Evolutionary conservation across 1,140 invertebrate species (phyloP).

Genomic region (Gryllus bimaculatus): DNA sequence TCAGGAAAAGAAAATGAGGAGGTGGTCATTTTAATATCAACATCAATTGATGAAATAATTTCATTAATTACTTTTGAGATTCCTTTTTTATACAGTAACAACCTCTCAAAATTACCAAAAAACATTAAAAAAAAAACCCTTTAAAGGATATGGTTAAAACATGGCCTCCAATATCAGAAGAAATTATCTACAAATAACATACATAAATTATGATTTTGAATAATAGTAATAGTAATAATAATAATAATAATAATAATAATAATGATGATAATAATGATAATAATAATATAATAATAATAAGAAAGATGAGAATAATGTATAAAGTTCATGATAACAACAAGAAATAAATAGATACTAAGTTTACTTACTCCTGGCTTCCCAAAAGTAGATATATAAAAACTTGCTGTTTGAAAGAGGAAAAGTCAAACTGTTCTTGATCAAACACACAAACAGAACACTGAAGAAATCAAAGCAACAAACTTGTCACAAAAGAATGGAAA

Average conservation of each 20-base stretch:
- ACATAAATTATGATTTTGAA: too few species aligned
- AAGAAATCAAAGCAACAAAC: conserved; percentile 1
- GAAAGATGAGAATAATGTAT: not conserved
- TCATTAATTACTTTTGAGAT: too few species aligned
- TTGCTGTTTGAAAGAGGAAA: not conserved
- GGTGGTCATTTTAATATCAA: too few species aligned
- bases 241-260: not conserved
- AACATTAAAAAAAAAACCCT: too few species aligned
- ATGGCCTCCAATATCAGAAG: too few species aligned
- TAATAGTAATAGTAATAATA: too few species aligned
- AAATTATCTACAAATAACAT: too few species aligned
- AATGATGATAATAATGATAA: not conserved
- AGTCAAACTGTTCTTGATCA: not conserved
- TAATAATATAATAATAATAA: not conserved
- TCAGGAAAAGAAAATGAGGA: too few species aligned
- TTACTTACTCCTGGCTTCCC: conserved; percentile 3
- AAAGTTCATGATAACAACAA: not conserved
- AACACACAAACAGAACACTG: not conserved
- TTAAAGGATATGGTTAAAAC: too few species aligned
- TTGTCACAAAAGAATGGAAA: not conserved
- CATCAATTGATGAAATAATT: too few species aligned
- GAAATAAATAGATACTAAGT: not conserved
- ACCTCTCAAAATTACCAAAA: too few species aligned
- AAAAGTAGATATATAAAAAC: not conserved
- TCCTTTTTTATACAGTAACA: too few species aligned